Percentiles rank a stretch among this genome's conserved stretches.
Evolutionary conservation across 1,140 invertebrate genomes (phyloP).

Genomic region (Papilio dardanus): DNA sequence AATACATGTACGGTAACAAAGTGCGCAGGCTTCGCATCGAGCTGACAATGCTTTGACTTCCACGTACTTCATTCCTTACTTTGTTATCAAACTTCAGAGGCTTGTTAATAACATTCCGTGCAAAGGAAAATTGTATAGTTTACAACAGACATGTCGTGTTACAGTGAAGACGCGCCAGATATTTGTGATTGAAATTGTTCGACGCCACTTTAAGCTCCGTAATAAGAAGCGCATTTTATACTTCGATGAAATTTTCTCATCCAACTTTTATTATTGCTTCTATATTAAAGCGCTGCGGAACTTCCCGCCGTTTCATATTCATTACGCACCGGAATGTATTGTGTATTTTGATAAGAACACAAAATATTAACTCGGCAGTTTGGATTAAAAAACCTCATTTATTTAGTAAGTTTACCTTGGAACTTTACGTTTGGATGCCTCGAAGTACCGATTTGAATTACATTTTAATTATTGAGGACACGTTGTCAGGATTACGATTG

Average conservation of each 20-base stretch:
- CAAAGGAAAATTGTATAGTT: constrained; percentile 7
- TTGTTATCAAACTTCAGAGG: neutral
- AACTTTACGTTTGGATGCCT: too few species aligned
- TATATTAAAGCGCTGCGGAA: constrained; percentile 5
- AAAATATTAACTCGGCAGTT: neutral
- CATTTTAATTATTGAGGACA: neutral
- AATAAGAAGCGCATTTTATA: constrained; percentile 19
- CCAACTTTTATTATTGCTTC: constrained; percentile 23
- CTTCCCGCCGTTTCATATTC: neutral
- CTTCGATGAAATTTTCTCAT: constrained; percentile 21
- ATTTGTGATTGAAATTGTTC: constrained; percentile 24
- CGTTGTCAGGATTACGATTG: neutral
- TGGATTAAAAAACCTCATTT: too few species aligned
- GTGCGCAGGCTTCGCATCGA: neutral
- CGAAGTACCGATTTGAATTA: too few species aligned
- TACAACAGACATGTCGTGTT: neutral
- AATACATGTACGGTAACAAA: neutral
- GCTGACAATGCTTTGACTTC: neutral
- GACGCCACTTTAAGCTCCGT: constrained; percentile 4
- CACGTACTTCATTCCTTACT: neutral
- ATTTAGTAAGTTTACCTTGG: too few species aligned
- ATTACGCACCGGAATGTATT: neutral
- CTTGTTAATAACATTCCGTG: neutral
- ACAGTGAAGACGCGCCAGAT: neutral
- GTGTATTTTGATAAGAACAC: neutral